Evolutionary conservation across 2,113 vertebrate species (phyloP), one percentile per base, ranked within the genome.

Genomic region (Labrus mixtus): DNA sequence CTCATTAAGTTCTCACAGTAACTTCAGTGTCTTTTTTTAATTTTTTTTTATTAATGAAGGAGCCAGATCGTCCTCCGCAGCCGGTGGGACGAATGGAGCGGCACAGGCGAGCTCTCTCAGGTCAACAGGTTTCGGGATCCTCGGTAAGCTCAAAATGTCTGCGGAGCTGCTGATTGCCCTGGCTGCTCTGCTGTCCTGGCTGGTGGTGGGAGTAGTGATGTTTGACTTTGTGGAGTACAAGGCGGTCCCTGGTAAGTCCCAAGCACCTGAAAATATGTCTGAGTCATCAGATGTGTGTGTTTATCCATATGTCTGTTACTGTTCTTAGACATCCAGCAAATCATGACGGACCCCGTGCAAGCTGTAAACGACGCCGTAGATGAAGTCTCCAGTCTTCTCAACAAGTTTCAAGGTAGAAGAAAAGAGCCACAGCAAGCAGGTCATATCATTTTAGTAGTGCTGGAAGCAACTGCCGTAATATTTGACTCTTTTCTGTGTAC

Each of bases 171-270:
- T 99, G 80, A 93, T 99, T 5, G 95, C 98, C 55, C 87, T 97
- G 58, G 95, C 95, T 71, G 94, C 98, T 66, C 96, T 99, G 53
- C 86, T 98, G 72, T 97, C 96, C 37, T 98, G 98, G 97, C 94
- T 95, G 74, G 94, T 95, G 60, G 97, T 98, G 59, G 98, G 96
- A 8, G 89, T 98, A 53, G 95, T 98, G 66, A 97, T 99, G 95
- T 99, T 99, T 89, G 96, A 99, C 88, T 93, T 99, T 90, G 96
- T 99, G 83, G 97, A 97, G 89, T 96, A 97, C 88, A 96, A 96
- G 89, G 91, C 79, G 53, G 90, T 98, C 59, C 95, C 96, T 81
- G 96, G 98, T 99, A 84, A 92, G 94, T 85, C 45, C 10, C 36
- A 46, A 43, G 45, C 9, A 46, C n/a, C 11, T 16, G 0, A n/a